phyloP scores from a whole-genome alignment of 1,140 invertebrate species.

The Limonius californicus region DNA sequence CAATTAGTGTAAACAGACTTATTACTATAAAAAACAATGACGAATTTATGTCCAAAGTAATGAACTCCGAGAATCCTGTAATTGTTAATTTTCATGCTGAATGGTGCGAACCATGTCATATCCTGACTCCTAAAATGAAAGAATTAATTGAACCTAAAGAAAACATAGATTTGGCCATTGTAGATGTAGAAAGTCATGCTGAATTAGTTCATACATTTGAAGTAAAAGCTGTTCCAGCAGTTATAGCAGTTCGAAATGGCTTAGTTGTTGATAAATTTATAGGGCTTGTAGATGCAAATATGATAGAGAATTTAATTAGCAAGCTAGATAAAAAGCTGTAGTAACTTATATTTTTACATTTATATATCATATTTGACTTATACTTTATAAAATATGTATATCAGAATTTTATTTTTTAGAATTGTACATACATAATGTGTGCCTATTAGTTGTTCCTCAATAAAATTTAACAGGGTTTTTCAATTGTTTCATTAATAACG shows the following conservation, averaged over 20 bases:
- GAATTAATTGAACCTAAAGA: conserved; percentile 72
- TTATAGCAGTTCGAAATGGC: conserved; percentile 84
- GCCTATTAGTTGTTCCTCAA: too few relatives aligned
- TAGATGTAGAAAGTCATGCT: conserved; percentile 87
- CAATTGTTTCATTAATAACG: too few relatives aligned
- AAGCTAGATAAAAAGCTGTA: conserved; percentile 60
- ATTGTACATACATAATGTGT: too few relatives aligned
- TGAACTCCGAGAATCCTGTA: conserved; percentile 76
- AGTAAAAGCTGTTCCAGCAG: conserved; percentile 88
- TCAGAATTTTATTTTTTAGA: too few relatives aligned
- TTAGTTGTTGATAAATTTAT: conserved; percentile 89
- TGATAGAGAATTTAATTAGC: conserved; percentile 78
- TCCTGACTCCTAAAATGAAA: conserved; percentile 86
- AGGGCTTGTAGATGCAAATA: conserved; percentile 79
- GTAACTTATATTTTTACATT: too few relatives aligned
- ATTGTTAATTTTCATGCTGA: conserved; percentile 86
- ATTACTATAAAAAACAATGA: conserved; percentile 56
- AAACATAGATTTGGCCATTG: conserved; percentile 81
- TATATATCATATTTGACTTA: too few relatives aligned
- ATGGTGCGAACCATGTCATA: conserved; percentile 96
- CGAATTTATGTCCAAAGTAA: conserved; percentile 64
- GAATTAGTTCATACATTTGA: conserved; percentile 78
- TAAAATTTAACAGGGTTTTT: too few relatives aligned
- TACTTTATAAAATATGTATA: too few relatives aligned
- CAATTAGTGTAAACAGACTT: conserved; percentile 44